Evolutionary conservation across 2,797 vertebrate species (phyloP).

Genomic region (Apodemus agrarius): DNA sequence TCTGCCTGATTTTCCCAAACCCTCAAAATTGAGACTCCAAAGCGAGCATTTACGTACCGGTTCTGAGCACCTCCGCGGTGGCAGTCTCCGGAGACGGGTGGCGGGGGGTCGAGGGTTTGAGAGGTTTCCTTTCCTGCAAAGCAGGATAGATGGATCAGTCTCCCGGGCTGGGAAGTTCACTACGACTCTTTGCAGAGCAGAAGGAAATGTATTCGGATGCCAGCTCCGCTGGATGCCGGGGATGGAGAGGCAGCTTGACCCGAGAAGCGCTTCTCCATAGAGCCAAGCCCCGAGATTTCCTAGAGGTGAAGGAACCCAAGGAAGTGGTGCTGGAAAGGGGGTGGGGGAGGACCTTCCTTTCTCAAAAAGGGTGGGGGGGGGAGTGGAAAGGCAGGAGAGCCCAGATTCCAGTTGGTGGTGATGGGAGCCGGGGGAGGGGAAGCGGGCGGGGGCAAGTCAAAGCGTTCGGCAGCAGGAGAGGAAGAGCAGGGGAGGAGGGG

Average conservation of each 20-base stretch:
- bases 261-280: constrained; percentile 58
- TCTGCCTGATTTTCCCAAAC: constrained; percentile 23
- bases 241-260: constrained; percentile 36
- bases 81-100: constrained; percentile 76
- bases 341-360: constrained; percentile 65
- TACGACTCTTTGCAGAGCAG: constrained; percentile 75
- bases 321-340: constrained; percentile 77
- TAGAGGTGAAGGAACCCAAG: constrained; percentile 76
- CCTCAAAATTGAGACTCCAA: constrained; percentile 44
- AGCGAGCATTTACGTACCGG: constrained; percentile 69
- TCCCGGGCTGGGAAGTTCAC: constrained; percentile 82
- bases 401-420: constrained; percentile 74
- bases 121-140: constrained; percentile 79
- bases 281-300: constrained; percentile 79
- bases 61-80: constrained; percentile 56
- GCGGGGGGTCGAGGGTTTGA: constrained; percentile 48
- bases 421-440: constrained; percentile 50
- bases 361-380: not conserved
- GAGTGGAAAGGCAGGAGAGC: constrained; percentile 47
- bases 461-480: constrained; percentile 43
- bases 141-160: constrained; percentile 74
- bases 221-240: constrained; percentile 59
- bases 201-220: constrained; percentile 70
- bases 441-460: constrained; percentile 64
- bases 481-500: constrained; percentile 48